Conservation (phyloP, 2,888 invertebrate genomes). For the Ectobius pallidus region DNA sequence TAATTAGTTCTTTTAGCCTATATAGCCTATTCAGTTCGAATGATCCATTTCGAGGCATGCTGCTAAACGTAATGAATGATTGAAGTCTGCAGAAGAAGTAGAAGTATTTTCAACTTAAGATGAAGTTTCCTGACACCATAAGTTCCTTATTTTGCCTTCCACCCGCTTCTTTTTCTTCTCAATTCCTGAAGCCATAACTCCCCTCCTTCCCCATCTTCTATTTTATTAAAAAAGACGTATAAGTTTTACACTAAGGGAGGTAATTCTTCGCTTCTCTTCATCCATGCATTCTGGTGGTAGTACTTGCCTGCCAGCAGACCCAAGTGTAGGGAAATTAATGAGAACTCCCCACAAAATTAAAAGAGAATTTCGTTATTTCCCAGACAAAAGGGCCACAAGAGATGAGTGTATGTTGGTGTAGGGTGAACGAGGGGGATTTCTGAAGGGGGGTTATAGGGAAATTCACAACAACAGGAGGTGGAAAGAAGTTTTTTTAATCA, state of each 20-base stretch:
- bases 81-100: no score
- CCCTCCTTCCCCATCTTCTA: background rate
- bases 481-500: constrained; percentile 39
- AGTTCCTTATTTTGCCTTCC: background rate
- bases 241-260: constrained; percentile 29
- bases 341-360: constrained; percentile 41
- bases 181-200: background rate
- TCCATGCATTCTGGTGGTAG: background rate
- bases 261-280: constrained; percentile 1
- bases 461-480: background rate
- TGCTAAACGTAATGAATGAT: no score
- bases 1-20: no score
- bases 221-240: constrained; percentile 33
- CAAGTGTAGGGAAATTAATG: constrained; percentile 40
- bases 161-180: background rate
- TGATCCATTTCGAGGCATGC: no score
- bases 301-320: constrained; percentile 3
- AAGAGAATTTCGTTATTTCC: constrained; percentile 36
- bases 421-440: background rate
- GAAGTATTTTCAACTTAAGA: background rate
- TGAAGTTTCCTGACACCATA: constrained; percentile 14
- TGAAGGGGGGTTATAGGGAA: background rate
- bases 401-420: background rate
- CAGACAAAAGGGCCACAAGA: constrained; percentile 15
- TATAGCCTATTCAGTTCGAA: no score